Evolutionary conservation across 2,888 invertebrate genomes (phyloP), one percentile per base, ranked within the genome.

Genomic region (Sphinx pinastri): DNA sequence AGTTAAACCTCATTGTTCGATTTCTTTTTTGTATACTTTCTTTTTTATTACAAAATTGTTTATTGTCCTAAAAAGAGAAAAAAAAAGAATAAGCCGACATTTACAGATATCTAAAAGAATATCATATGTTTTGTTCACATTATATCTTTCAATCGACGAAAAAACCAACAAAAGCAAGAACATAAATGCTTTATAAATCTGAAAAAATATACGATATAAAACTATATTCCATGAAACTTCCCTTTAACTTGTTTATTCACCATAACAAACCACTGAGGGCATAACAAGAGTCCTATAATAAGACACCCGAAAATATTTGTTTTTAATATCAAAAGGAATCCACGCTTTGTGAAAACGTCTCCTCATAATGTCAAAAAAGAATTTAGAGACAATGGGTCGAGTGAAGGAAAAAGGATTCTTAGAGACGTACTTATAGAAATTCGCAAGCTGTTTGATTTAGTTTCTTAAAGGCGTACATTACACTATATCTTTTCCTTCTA

Each of bases 301-400:
- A 45, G 60, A 16, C 55, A 11, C 19, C 63, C 4, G 63, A 63
- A 63, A 49, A 63, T 49, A 68, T 57, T 57, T 63, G 68, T 66
- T 68, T 68, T 71, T 71, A 71, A 68, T 71, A 71, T 68, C 60
- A 66, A 57, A 68, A 51, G 63, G 54, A 60, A 67, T 51, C 67
- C 16, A 51, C 45, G 31, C 31, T 68, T 58, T 67, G 51, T 58
- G 38, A 31, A 69, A 70, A 63, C 45, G 60, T 19, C 60, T 45
- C 45, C 45, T 16, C 60, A 60, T 12, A 60, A 47, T 47, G 60
- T 45, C 12, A 47, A 10, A 16, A 16, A 59, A 16, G 47, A 60
- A 45, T 60, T 16, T 25, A 11, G 47, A 16, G 16, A 60, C 60
- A 60, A 60, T 38, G n/a, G 38, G 12, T 6, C 13, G 25, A 57